Evolutionary conservation across 2,797 vertebrate species (phyloP).

Genomic region (Columba guinea): DNA sequence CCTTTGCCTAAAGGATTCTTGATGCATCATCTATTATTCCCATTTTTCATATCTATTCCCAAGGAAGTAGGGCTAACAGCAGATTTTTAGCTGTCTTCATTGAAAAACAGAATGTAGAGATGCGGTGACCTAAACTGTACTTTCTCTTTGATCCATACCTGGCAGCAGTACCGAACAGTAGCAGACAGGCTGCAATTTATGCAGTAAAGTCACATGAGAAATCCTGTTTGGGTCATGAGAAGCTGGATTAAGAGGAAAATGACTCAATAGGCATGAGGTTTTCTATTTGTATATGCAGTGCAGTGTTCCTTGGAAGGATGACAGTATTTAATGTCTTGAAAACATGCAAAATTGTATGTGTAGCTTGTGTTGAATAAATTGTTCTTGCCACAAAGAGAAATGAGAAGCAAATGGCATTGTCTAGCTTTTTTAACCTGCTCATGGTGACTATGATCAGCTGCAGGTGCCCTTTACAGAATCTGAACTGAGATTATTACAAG

Average conservation of each 20-base stretch:
- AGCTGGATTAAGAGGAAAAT: constrained; percentile 17
- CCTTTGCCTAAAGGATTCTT: background rate
- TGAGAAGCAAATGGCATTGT: background rate
- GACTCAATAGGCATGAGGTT: constrained; percentile 1
- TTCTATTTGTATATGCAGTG: constrained; percentile 36
- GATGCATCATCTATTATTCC: background rate
- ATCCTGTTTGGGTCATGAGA: background rate
- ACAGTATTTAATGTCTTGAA: background rate
- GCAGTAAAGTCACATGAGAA: background rate
- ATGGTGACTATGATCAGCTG: background rate
- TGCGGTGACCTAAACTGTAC: background rate
- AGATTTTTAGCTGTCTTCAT: background rate
- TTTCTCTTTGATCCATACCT: background rate
- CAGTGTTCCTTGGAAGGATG: background rate
- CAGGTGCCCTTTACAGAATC: background rate
- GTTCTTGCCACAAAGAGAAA: background rate
- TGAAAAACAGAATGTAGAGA: background rate
- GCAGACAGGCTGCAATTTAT: background rate
- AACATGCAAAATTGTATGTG: background rate
- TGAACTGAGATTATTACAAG: background rate
- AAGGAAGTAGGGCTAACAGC: background rate
- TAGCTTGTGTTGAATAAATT: background rate
- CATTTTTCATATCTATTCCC: background rate
- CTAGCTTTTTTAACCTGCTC: background rate
- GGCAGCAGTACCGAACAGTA: background rate